Evolutionary conservation across 2,113 vertebrate genomes (phyloP), one percentile per base, ranked within the genome.

Genomic region (Seriola rivoliana): DNA sequence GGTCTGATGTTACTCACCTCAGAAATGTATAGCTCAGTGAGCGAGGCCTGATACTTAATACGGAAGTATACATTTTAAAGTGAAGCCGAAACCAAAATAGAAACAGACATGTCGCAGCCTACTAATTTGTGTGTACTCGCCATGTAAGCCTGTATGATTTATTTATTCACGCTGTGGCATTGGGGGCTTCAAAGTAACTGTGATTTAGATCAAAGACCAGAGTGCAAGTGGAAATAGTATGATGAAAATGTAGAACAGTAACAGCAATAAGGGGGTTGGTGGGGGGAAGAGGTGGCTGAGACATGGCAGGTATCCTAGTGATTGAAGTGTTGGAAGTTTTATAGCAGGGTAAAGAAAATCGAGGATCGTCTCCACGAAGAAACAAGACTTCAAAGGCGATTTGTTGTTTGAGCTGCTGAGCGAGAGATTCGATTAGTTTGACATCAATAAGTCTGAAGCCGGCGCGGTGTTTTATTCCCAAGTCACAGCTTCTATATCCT

Each of bases 321-420:
- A 85, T 73, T 32, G 50, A 42, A 68, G 82, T 38, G 71, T 52
- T 79, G 59, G 68, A 65, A 73, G 68, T 88, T 78, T 70, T 67
- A 42, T 82, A 79, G 44, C 66, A 29, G 71, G 36, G 42, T 50
- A 23, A 66, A 80, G 86, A 80, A 87, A 91, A 91, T 88, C 74
- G 58, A 88, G 88, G 70, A 72, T 86, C 19, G 4, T 90, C 78
- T 90, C 82, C 82, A 57, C 63, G 9, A 82, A 73, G 87, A 85
- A 90, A 48, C 46, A 1, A 0, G n/a, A 58, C 78, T 74, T 80
- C 36, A 34, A 10, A 12, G 46, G 71, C 0, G 38, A 0, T 29
- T 67, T 68, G 54, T 40, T 65, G 72, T 44, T 58, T 29, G 54
- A 83, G 60, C 60, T 60, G 54, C 40, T 62, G 48, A 52, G 69